Base-by-base conservation (phyloP, 2,797 vertebrate species). In the Babyrousa celebensis region DNA sequence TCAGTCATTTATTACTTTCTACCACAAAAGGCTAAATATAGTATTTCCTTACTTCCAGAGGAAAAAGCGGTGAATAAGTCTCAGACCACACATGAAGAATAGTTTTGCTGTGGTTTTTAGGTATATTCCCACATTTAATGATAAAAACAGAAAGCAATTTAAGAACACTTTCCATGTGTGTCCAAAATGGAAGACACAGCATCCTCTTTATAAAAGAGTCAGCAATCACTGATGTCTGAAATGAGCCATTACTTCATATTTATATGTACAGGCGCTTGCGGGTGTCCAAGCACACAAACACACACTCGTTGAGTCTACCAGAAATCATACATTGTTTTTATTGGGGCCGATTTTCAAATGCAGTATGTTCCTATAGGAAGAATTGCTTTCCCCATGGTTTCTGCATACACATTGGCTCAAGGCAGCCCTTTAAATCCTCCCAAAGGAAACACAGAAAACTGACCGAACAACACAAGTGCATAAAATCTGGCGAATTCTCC, bases 1-100 rank as follows among this genome's bases (percentile, higher is more conserved):
- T 96, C 60, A 86, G 36, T 91, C 60, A 79, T 93, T 93, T 78
- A 93, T 97, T 94, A 92, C 71, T 80, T 78, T 97, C 89, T 94
- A 96, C 85, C 62, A 58, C 78, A 97, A 97, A 87, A 85, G 82
- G 80, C 75, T 95, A 98, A 93, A 96, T 97, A 96, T 62, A 97
- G 96, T 96, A 94, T 94, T 96, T 98, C 96, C 95, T 93, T 98
- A 96, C 88, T 96, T 94, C 85, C 96, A 52, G 96, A 87, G 96
- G 91, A 96, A 97, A 97, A 97, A 93, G 80, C 95, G 93, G 94
- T 36, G 92, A 85, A 89, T 98, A 48, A 48, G 86, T 94, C 98
- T 95, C 78, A 98, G 98, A 98, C 98, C 99, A 98, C 98, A 98
- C 98, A 98, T 80, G 95, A 95, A 98, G 97, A 97, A 91, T 67